A percentile compares a stretch with the other conserved stretches of the same genome.
Conservation (phyloP, 2,888 invertebrate species). For the Syrphus vitripennis region DNA sequence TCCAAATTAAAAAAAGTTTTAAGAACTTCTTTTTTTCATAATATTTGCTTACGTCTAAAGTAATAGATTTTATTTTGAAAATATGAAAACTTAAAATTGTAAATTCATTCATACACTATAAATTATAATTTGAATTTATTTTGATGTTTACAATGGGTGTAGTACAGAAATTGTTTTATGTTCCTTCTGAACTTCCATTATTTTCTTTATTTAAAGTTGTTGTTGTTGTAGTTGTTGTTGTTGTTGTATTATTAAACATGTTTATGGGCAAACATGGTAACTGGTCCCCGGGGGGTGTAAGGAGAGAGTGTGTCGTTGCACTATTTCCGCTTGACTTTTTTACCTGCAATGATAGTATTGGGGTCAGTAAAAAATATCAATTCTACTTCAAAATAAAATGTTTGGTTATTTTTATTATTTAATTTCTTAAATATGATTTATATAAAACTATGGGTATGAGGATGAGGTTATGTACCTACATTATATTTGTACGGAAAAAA, state of each 20-base stretch:
- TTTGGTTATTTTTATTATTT: too few relatives aligned
- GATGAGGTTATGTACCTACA: too few relatives aligned
- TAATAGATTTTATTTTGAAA: constrained; percentile 14
- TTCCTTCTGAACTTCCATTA: constrained; percentile 33
- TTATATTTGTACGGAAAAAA: too few relatives aligned
- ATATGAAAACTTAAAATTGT: constrained; percentile 54
- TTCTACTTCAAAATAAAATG: too few relatives aligned
- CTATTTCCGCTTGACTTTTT: background rate
- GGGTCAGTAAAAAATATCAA: background rate
- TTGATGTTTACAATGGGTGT: background rate
- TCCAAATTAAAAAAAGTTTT: background rate
- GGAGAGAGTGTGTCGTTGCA: background rate
- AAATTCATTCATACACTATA: constrained; percentile 51
- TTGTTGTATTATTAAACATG: constrained; percentile 33
- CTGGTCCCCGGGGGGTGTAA: background rate
- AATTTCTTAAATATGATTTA: too few relatives aligned
- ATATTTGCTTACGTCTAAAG: background rate
- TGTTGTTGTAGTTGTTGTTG: too few relatives aligned
- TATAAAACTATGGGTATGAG: too few relatives aligned
- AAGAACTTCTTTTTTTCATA: background rate
- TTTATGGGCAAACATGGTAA: background rate
- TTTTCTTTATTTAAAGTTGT: constrained; percentile 39
- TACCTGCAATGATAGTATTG: background rate
- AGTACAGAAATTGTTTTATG: background rate
- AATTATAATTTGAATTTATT: constrained; percentile 38